Percentiles rank a stretch among this genome's conserved stretches.
These are phyloP conservation scores for Steinernema hermaphroditum DNA, from an alignment of 2,888 invertebrate species.

Conservation along the genomic window DNA sequence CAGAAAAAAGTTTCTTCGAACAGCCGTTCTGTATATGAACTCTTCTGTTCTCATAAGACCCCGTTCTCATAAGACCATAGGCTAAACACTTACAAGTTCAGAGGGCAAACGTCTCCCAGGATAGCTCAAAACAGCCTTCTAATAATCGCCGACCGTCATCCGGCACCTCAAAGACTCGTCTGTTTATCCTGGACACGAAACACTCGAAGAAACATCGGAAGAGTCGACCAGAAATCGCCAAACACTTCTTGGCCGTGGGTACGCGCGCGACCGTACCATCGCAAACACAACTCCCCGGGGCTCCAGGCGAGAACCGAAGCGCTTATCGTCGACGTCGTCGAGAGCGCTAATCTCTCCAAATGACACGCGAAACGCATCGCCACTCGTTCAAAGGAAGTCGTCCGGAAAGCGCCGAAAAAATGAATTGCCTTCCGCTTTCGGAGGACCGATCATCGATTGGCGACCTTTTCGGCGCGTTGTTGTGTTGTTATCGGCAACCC, in stretches of 20 bases:
- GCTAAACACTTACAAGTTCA: too few relatives aligned
- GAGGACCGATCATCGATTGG: conserved; percentile 26
- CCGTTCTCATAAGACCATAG: too few relatives aligned
- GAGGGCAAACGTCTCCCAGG: too few relatives aligned
- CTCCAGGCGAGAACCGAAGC: neutral
- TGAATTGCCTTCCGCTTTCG: conserved; percentile 9
- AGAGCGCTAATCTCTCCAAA: neutral
- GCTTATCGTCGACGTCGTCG: neutral
- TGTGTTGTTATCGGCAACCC: conserved; percentile 28
- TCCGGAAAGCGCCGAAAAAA: neutral
- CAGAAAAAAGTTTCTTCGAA: too few relatives aligned
- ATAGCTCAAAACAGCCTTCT: too few relatives aligned
- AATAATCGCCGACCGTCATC: too few relatives aligned
- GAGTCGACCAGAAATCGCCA: neutral
- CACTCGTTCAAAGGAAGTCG: neutral
- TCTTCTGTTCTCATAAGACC: too few relatives aligned
- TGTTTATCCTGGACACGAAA: too few relatives aligned
- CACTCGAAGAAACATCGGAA: neutral
- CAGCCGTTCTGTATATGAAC: too few relatives aligned
- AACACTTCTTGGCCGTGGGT: neutral
- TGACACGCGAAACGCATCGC: conserved; percentile 1
- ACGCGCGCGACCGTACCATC: neutral
- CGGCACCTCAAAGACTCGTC: too few relatives aligned
- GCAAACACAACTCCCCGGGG: neutral
- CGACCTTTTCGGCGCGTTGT: conserved; percentile 23